phyloP scores from a whole-genome alignment of 2,888 invertebrate species.

The Linyphia triangularis region DNA sequence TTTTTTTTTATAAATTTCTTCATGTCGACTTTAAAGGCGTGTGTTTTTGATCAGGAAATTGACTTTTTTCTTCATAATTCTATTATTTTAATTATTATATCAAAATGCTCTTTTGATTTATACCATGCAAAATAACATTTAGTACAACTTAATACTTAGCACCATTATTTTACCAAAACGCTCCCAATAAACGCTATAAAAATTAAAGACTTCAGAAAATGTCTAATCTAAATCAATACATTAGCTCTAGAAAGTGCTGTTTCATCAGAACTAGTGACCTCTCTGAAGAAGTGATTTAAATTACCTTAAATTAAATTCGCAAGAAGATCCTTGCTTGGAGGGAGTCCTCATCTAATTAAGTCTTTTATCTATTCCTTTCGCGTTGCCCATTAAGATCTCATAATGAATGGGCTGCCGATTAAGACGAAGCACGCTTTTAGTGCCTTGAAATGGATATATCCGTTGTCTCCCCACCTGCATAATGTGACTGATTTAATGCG shows the following conservation, averaged over 20 bases:
- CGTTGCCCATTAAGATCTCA: slow-evolving; percentile 53
- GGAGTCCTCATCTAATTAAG: not conserved
- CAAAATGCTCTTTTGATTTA: too few relatives aligned
- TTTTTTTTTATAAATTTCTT: too few relatives aligned
- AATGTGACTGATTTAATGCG: slow-evolving; percentile 63
- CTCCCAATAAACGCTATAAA: too few relatives aligned
- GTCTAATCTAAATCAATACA: not conserved
- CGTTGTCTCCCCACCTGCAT: slow-evolving; percentile 59
- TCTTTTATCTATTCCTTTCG: slow-evolving; percentile 52
- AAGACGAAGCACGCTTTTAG: slow-evolving; percentile 64
- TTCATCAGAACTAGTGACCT: not conserved
- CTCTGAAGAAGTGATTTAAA: slow-evolving; percentile 22
- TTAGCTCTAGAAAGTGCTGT: not conserved
- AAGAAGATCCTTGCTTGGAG: slow-evolving; percentile 10
- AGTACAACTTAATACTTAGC: too few relatives aligned
- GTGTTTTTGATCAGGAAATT: too few relatives aligned
- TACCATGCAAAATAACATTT: too few relatives aligned
- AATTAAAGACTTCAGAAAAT: too few relatives aligned
- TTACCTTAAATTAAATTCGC: slow-evolving; percentile 40
- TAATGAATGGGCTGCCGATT: slow-evolving; percentile 68
- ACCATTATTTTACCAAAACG: too few relatives aligned
- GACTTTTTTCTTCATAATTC: too few relatives aligned
- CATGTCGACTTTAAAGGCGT: too few relatives aligned
- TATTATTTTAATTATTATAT: too few relatives aligned
- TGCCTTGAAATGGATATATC: slow-evolving; percentile 59